Evolutionary conservation across 1,140 invertebrate species (phyloP).

Genomic region (Maconellicoccus hirsutus): DNA sequence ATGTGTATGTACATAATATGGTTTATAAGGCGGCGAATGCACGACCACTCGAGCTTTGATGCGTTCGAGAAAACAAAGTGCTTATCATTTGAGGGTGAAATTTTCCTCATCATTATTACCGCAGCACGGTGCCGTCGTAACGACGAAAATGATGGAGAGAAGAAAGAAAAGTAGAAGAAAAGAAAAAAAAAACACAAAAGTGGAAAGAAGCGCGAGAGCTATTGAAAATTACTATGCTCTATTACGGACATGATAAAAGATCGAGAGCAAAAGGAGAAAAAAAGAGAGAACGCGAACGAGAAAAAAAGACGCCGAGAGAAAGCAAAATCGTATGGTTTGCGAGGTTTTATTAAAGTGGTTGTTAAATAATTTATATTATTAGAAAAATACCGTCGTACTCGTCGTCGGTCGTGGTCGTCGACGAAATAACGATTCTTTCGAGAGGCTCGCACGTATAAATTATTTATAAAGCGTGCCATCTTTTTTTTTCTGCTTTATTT

Average conservation of each 20-base stretch:
- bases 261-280: background rate
- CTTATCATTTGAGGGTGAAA: background rate
- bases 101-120: constrained; percentile 1
- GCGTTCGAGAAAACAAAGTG: background rate
- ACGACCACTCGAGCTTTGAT: background rate
- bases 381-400: too few species aligned
- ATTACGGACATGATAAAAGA: background rate
- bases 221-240: background rate
- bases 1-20: too few species aligned
- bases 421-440: too few species aligned
- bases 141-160: background rate
- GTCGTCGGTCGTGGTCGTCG: too few species aligned
- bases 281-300: too few species aligned
- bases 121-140: background rate
- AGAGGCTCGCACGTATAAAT: too few species aligned
- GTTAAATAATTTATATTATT: background rate
- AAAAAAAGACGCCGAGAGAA: too few species aligned
- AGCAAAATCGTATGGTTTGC: too few species aligned
- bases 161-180: background rate
- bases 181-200: background rate
- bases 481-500: too few species aligned
- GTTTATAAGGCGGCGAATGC: background rate
- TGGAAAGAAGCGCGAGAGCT: too few species aligned
- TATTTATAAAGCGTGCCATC: too few species aligned
- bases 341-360: background rate